Percentiles rank a stretch among this genome's conserved stretches.
phyloP scores from a whole-genome alignment of 2,113 vertebrate species.

The Sinocyclocheilus anophthalmus region DNA sequence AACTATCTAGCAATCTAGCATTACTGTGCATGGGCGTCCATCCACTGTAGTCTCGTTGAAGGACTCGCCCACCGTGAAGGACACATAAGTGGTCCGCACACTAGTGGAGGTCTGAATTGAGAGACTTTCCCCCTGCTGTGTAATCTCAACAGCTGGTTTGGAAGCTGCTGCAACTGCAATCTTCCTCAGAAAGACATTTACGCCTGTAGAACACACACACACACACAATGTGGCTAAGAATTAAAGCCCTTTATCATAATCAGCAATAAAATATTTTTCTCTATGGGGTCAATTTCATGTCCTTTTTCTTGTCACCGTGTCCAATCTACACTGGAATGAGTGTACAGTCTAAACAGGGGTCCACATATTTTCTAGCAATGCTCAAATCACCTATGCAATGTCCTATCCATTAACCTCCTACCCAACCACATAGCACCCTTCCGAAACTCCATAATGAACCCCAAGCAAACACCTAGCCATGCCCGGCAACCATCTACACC shows the following conservation, averaged over 20 bases:
- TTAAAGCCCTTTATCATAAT: constrained; percentile 30
- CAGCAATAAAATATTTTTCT: constrained; percentile 11
- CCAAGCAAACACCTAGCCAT: too few species aligned
- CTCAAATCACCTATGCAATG: too few species aligned
- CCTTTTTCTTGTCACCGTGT: constrained; percentile 2
- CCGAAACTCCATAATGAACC: too few species aligned
- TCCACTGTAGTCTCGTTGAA: constrained; percentile 92
- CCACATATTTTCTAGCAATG: background rate
- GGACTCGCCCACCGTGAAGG: constrained; percentile 86
- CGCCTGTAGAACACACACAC: constrained; percentile 70
- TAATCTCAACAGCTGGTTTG: constrained; percentile 88
- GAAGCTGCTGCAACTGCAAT: constrained; percentile 87
- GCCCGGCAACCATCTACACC: too few species aligned
- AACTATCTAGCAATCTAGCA: too few species aligned
- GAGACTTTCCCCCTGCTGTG: constrained; percentile 85
- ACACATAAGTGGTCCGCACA: constrained; percentile 88
- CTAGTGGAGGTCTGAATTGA: constrained; percentile 91
- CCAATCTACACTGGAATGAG: constrained; percentile 36
- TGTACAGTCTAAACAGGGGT: background rate
- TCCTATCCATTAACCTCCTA: too few species aligned
- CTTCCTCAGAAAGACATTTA: constrained; percentile 89
- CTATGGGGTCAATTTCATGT: constrained; percentile 23
- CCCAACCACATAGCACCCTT: too few species aligned
- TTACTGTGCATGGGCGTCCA: constrained; percentile 75
- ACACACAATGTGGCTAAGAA: constrained; percentile 6